These are phyloP conservation scores for Panthera leo DNA, from an alignment of 2,113 vertebrate genomes.

Conservation along the genomic window DNA sequence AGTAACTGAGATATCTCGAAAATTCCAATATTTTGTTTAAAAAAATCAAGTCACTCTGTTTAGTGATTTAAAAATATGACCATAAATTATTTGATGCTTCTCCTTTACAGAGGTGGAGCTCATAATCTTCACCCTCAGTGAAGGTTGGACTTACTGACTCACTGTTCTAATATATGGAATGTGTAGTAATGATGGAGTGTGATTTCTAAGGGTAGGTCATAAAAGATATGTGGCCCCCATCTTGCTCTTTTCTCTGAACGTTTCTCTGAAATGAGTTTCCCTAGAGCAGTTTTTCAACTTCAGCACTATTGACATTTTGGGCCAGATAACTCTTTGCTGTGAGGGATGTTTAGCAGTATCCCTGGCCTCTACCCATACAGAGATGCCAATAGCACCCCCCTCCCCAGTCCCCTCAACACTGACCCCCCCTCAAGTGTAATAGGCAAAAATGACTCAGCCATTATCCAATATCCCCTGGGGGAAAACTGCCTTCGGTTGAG, in stretches of 20 bases:
- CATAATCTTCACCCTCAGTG: not conserved
- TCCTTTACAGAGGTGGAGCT: not conserved
- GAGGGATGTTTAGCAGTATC: not conserved
- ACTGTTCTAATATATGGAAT: not conserved
- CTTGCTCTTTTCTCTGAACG: not conserved
- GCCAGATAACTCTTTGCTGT: not conserved
- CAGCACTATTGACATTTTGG: not conserved
- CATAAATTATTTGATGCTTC: not conserved
- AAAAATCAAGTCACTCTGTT: not conserved
- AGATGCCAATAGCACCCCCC: not conserved
- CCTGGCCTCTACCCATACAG: not conserved
- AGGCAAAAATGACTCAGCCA: not conserved
- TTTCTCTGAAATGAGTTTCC: not conserved
- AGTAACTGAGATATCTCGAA: not conserved
- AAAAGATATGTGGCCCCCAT: not conserved
- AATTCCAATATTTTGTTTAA: not conserved
- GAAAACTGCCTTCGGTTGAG: not conserved
- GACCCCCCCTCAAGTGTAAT: not conserved
- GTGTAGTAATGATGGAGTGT: not conserved
- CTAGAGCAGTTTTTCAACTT: not conserved
- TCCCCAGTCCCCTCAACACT: too few relatives aligned
- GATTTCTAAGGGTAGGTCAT: not conserved
- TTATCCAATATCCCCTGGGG: not conserved
- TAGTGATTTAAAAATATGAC: not conserved
- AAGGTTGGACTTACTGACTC: not conserved